Evolutionary conservation across 2,797 vertebrate genomes (phyloP).

Genomic region (Sebastes steindachneri): DNA sequence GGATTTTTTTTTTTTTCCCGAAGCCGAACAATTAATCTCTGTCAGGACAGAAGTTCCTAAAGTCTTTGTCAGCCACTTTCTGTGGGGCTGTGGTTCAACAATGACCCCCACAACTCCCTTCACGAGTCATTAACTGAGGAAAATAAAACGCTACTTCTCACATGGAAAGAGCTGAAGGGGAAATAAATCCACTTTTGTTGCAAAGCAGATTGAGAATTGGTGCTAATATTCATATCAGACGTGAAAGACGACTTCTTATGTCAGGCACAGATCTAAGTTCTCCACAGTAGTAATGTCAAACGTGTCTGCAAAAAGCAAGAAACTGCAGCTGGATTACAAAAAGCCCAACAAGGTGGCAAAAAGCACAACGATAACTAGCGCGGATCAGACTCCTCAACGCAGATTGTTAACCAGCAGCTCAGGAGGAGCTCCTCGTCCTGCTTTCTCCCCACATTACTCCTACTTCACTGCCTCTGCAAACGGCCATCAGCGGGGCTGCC

Average conservation of each 20-base stretch:
- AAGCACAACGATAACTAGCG: constrained; percentile 31
- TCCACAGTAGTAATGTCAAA: not conserved
- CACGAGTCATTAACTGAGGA: constrained; percentile 78
- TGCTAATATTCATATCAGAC: constrained; percentile 42
- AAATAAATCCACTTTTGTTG: constrained; percentile 57
- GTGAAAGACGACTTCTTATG: constrained; percentile 39
- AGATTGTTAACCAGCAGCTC: constrained; percentile 43
- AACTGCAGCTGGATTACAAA: constrained; percentile 8
- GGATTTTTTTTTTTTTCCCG: not conserved
- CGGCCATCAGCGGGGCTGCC: constrained; percentile 68
- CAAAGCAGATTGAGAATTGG: constrained; percentile 8
- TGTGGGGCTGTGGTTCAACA: constrained; percentile 53
- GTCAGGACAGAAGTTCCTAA: constrained; percentile 59
- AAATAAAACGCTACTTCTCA: constrained; percentile 69
- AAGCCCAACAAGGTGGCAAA: constrained; percentile 36
- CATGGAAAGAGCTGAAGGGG: constrained; percentile 38
- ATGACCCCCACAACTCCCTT: constrained; percentile 73
- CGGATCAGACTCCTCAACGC: constrained; percentile 18
- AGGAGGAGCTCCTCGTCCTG: constrained; percentile 51
- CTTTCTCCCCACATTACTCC: constrained; percentile 67
- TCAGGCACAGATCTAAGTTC: not conserved
- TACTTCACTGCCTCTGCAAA: constrained; percentile 68
- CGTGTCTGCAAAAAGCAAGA: constrained; percentile 4
- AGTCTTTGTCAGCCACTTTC: constrained; percentile 70
- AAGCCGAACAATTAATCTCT: constrained; percentile 62